These are phyloP conservation scores for Hippocampus guttulatus DNA, from an alignment of 2,113 vertebrate genomes.

Conservation along the genomic window DNA sequence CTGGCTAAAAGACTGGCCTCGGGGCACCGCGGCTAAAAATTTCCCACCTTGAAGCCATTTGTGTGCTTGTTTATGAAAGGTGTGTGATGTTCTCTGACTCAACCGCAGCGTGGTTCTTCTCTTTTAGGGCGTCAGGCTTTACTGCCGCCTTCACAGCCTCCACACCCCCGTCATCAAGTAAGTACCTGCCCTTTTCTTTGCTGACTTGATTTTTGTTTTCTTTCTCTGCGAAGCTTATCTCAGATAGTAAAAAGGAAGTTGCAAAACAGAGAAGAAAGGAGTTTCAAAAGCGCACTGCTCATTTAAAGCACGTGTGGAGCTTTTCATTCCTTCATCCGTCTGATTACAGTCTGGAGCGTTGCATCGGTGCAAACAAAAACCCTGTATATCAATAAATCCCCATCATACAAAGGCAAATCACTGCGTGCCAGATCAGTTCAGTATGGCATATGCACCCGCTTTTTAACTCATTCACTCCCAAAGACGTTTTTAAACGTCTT, in stretches of 20 bases:
- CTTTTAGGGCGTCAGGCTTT: slow-evolving; percentile 89
- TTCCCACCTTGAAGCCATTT: slow-evolving; percentile 29
- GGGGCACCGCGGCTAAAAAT: slow-evolving; percentile 24
- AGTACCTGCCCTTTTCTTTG: slow-evolving; percentile 64
- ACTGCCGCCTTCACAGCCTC: slow-evolving; percentile 95
- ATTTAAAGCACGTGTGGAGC: background rate
- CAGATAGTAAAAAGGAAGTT: slow-evolving; percentile 1
- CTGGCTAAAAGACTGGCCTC: slow-evolving; percentile 14
- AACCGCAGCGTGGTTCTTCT: slow-evolving; percentile 24
- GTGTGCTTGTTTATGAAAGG: slow-evolving; percentile 50
- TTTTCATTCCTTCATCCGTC: slow-evolving; percentile 25
- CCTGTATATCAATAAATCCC: slow-evolving; percentile 49
- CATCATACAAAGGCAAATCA: slow-evolving; percentile 50
- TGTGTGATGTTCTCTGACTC: slow-evolving; percentile 24
- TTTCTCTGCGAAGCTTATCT: background rate
- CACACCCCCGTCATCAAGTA: slow-evolving; percentile 93
- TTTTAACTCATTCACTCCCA: slow-evolving; percentile 10
- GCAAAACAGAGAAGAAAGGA: background rate
- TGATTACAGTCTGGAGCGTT: slow-evolving; percentile 48
- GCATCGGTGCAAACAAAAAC: slow-evolving; percentile 47
- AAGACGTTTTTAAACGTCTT: too few species aligned
- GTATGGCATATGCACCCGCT: slow-evolving; percentile 32
- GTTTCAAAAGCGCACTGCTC: background rate
- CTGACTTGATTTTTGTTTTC: background rate
- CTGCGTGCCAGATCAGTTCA: slow-evolving; percentile 25